These are phyloP conservation scores for Drosophila kokeensis DNA, from an alignment of 2,888 invertebrate genomes.

Conservation along the genomic window DNA sequence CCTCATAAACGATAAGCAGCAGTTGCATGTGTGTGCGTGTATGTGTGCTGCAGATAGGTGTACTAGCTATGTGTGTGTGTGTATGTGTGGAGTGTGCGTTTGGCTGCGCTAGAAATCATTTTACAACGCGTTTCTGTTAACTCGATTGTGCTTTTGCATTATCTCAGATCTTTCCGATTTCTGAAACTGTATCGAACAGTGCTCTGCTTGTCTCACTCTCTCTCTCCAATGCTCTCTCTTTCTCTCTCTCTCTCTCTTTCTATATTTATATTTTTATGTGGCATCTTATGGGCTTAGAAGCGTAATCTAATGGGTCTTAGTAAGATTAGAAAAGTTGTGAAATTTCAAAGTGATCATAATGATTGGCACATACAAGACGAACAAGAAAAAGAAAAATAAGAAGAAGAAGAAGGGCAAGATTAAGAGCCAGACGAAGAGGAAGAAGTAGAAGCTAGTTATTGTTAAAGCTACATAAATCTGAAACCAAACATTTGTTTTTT, in stretches of 20 bases:
- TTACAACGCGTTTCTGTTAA: slow-evolving; percentile 63
- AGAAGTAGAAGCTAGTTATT: neutral
- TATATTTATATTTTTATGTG: neutral
- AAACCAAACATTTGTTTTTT: neutral
- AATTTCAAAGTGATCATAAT: neutral
- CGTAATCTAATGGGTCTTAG: neutral
- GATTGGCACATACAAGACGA: neutral
- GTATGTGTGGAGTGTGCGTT: slow-evolving; percentile 7
- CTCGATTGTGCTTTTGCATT: slow-evolving; percentile 63
- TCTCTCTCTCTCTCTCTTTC: neutral
- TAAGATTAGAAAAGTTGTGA: neutral
- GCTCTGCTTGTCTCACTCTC: neutral
- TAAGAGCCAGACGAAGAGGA: neutral
- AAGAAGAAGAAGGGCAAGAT: neutral
- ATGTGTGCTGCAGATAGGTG: slow-evolving; percentile 8
- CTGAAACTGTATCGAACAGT: slow-evolving; percentile 28
- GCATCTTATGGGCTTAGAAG: neutral
- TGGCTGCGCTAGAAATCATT: slow-evolving; percentile 62
- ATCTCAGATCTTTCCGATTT: slow-evolving; percentile 65
- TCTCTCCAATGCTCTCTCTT: neutral
- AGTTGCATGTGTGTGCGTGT: slow-evolving; percentile 32
- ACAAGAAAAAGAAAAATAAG: neutral
- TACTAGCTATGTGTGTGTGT: slow-evolving; percentile 12
- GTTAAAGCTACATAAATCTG: neutral
- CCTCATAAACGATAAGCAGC: slow-evolving; percentile 71